A percentile compares a stretch with the other conserved stretches of the same genome.
phyloP scores from a whole-genome alignment of 2,797 vertebrate species.

The Phaenicophaeus curvirostris region DNA sequence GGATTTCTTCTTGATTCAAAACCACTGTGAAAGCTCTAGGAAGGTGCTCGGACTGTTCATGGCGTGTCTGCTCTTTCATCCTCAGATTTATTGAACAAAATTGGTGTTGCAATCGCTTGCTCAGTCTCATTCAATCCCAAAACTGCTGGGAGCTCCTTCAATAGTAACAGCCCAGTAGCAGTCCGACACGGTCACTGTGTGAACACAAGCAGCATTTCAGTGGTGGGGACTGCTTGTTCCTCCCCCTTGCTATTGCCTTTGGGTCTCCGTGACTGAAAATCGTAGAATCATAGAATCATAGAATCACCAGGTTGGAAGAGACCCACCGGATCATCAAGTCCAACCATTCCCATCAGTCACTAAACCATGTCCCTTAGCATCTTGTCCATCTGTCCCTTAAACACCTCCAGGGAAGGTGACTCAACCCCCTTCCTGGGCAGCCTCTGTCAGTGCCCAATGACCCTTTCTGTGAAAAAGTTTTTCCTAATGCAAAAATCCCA shows the following conservation, averaged over 20 bases:
- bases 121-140: neutral
- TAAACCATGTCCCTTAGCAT: too few species aligned
- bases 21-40: neutral
- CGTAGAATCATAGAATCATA: too few species aligned
- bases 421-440: too few species aligned
- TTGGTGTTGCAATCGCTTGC: neutral
- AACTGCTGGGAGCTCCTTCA: neutral
- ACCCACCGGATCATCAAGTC: too few species aligned
- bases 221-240: neutral
- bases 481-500: too few species aligned
- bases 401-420: too few species aligned
- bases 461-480: too few species aligned
- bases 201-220: neutral
- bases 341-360: too few species aligned
- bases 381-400: too few species aligned
- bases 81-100: neutral
- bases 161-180: neutral
- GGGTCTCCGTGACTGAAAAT: neutral
- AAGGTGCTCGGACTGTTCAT: rapidly evolving
- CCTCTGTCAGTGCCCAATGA: too few species aligned
- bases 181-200: neutral
- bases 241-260: neutral
- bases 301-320: too few species aligned
- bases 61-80: neutral
- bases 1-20: neutral